Evolutionary conservation across 2,113 vertebrate genomes (phyloP), one percentile per base, ranked within the genome.

Genomic region (Microtus oregoni): DNA sequence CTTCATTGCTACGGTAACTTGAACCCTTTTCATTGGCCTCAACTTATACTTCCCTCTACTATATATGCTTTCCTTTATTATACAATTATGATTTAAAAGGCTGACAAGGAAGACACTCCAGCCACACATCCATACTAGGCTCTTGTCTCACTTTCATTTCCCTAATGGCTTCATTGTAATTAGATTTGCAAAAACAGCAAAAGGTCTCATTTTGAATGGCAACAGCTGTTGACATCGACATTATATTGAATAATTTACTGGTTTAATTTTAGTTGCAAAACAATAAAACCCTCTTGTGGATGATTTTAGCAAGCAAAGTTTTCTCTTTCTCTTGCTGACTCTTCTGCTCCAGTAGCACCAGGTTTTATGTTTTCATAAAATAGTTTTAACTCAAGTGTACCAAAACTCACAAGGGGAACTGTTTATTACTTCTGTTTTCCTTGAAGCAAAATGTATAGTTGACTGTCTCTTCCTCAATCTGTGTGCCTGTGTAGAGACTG

Each of bases 141-240:
- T 97, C 94, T 96, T 1, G 61, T 98, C 98, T 98, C 96, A 96
- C 96, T 98, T 97, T 97, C 98, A 98, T 98, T 98, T 98, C 98
- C 98, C 98, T 98, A 97, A 98, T 98, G 98, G 94, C 88, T 97
- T 94, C 94, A 65, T 97, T 98, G 98, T 98, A 99, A 99, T 99
- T 98, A 98, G 98, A 99, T 98, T 98, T 98, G 98, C 98, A 98
- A 98, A 98, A 98, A 96, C 97, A 98, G 98, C 95, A 98, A 98
- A 99, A 99, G 98, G 98, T 98, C 98, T 98, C 96, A 97, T 99
- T 98, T 98, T 98, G 98, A 98, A 98, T 98, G 98, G 98, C 98
- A 99, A 99, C 98, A 99, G 98, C 98, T 99, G 98, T 98, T 99
- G 98, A 99, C 98, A 99, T 98, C 98, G 97, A 98, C 98, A 98